Base-by-base conservation (phyloP, 1,140 invertebrate species). In the Paraescarpia echinospica region DNA sequence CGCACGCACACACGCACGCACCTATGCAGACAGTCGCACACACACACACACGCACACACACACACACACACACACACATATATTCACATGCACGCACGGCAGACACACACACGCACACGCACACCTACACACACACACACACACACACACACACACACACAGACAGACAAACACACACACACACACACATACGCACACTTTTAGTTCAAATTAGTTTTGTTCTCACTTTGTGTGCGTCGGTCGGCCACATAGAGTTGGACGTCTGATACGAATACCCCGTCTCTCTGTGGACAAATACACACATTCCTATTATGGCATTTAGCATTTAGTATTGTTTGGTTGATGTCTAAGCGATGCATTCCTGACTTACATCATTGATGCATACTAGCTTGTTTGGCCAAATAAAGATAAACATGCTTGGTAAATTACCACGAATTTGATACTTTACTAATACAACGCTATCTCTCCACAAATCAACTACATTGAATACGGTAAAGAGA, bases 131-230 rank as follows among this genome's bases (percentile, higher is more conserved):
- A 12, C 41, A 12, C 41, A 12, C 59, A 77, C 59, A 77, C 59
- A 77, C 59, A 77, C 59, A 77, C 59, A 77, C 59, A 77, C 59
- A 77, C 59, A 77, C 59, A 77, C 59, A 77, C 59, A 77, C 59
- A 77, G 5, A 77, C 59, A 77, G 5, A 77, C 59, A 77, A 5
- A 77, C 59, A 77, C 59, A 77, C 59, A 77, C 59, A 77, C 59
- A 77, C 59, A 77, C 59, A 77, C 59, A 77, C 6, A 27, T 18
- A 27, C 59, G 18, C 59, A 77, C 59, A 77, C 18, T 31, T 2
- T 77, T 77, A 31, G 59, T 77, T 77, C 48, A 77, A 77, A 4
- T 77, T 22, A 77, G 8, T 18, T 77, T 27, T 18, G 22, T 77
- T 4, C 22, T 27, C 59, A 77, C 59, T 18, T 77, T 77, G 22